Evolutionary conservation across 2,888 invertebrate genomes (phyloP), one percentile per base, ranked within the genome.

Genomic region (Pammene fasciana): DNA sequence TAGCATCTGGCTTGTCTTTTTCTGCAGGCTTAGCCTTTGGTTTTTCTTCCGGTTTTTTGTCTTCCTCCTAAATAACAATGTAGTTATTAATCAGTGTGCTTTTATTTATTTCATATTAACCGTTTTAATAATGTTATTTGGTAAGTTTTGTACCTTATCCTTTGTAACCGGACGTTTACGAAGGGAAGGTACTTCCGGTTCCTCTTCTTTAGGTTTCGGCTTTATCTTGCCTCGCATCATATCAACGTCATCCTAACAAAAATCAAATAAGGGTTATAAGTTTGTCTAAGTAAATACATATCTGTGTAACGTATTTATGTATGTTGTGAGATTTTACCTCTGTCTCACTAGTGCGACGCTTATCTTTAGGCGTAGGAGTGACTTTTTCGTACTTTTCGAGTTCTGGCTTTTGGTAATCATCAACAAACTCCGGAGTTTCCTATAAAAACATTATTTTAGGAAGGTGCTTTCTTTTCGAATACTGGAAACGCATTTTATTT

Each of bases 361-460:
- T 92, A 62, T 89, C 88, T 79, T 90, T 92, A 67, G 88, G 86
- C 72, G 88, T 86, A 48, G 91, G 88, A 74, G 86, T 82, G 68
- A 87, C 72, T 77, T 94, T 94, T 86, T 95, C 94, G 76, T 94
- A 95, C 84, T 94, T 94, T 82, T 96, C 96, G 65, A 96, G 89
- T 75, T 94, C 94, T 0, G 96, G 94, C 76, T 95, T 94, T 80
- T 96, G 95, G 79, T 96, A 96, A 87, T 96, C 96, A 46, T 95
- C 95, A 74, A 94, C 86, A 45, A 94, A 89, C 73, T 94, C 94
- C 64, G 92, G 81, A 72, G 81, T 80, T 65, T 79, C 87, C 91
- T 91, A 86, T 74, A 84, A 87, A 73, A 65, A 45, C 52, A 62
- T 72, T 68, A 9, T 59, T 54, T 57, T 60, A 65, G 52, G 16